Evolutionary conservation across 2,888 invertebrate species (phyloP).

Genomic region (Seira sanloemensis): DNA sequence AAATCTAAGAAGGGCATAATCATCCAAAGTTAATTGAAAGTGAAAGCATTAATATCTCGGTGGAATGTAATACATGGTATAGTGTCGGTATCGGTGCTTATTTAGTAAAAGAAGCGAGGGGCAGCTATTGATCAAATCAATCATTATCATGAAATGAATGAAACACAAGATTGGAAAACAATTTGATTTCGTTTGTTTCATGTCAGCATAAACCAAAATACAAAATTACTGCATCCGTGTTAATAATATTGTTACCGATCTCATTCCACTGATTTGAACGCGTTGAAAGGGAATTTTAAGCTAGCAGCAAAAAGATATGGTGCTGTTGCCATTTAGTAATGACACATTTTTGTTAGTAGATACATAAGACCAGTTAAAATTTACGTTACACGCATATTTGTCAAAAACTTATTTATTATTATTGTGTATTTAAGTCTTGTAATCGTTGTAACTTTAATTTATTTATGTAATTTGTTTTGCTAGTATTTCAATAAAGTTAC

Average conservation of each 20-base stretch:
- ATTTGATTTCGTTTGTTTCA: conserved; percentile 35
- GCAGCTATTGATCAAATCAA: background rate
- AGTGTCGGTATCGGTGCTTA: background rate
- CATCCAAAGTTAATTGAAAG: background rate
- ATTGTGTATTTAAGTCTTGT: background rate
- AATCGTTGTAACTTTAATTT: conserved; percentile 36
- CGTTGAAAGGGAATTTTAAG: background rate
- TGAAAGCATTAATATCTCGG: background rate
- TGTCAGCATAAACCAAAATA: conserved; percentile 28
- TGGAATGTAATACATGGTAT: background rate
- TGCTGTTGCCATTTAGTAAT: conserved; percentile 56
- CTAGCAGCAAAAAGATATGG: conserved; percentile 45
- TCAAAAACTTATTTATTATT: conserved; percentile 10
- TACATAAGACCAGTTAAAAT: conserved; percentile 1
- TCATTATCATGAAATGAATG: too few species aligned
- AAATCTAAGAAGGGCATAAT: background rate
- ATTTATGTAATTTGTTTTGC: conserved; percentile 33
- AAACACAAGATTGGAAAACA: too few species aligned
- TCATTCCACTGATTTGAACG: conserved; percentile 34
- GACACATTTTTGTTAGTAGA: conserved; percentile 6
- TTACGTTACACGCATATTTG: conserved; percentile 21
- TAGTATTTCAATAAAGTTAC: conserved; percentile 60
- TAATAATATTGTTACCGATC: conserved; percentile 37
- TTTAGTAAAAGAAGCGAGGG: background rate
- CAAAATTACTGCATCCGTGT: background rate